phyloP scores from a whole-genome alignment of 2,797 vertebrate species.

The Gastrophryne carolinensis region DNA sequence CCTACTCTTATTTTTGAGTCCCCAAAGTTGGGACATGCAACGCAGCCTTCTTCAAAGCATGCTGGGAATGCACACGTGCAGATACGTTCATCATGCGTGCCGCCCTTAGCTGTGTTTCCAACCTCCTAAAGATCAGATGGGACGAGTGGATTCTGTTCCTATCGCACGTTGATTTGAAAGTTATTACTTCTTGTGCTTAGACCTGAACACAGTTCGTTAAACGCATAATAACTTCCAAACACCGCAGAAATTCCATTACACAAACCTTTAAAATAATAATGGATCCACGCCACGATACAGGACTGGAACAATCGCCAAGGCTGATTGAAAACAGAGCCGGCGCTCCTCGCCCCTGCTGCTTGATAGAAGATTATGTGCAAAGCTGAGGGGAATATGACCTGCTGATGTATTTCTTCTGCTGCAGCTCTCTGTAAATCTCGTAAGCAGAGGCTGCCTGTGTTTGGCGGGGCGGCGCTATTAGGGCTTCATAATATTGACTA shows the following conservation, averaged over 20 bases:
- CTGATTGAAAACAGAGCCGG: conserved; percentile 66
- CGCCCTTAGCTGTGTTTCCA: neutral
- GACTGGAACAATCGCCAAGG: conserved; percentile 52
- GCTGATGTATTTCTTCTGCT: conserved; percentile 23
- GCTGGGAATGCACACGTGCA: too few relatives aligned
- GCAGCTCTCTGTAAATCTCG: conserved; percentile 41
- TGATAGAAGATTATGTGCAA: conserved; percentile 11
- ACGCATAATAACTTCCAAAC: conserved; percentile 39
- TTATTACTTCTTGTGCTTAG: conserved; percentile 2
- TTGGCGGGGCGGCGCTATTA: conserved; percentile 52
- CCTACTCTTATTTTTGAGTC: too few relatives aligned
- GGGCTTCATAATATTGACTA: too few relatives aligned
- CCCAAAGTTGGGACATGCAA: too few relatives aligned
- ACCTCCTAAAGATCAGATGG: neutral
- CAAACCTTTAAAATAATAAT: conserved; percentile 38
- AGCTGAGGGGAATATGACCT: conserved; percentile 19
- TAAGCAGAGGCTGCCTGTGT: conserved; percentile 41
- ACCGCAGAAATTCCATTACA: conserved; percentile 43
- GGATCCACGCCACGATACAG: conserved; percentile 26
- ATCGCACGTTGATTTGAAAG: neutral
- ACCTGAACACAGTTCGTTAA: conserved; percentile 1
- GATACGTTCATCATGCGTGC: too few relatives aligned
- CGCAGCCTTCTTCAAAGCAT: too few relatives aligned
- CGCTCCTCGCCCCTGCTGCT: conserved; percentile 47
- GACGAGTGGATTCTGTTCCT: neutral